Evolutionary conservation across 2,113 vertebrate species (phyloP).

Genomic region (Oryzias woworae): DNA sequence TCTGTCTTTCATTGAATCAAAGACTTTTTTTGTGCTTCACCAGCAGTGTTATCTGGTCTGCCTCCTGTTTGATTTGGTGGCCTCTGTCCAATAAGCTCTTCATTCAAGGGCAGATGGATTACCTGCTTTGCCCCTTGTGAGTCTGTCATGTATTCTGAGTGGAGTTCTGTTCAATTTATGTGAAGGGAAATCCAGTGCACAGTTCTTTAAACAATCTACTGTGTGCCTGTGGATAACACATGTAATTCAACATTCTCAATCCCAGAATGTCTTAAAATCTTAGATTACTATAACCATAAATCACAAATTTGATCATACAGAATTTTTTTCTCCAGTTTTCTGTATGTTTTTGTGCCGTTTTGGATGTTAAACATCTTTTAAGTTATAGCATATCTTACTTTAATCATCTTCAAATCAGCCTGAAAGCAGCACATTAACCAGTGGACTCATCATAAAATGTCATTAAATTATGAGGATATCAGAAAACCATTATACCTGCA

Average conservation of each 20-base stretch:
- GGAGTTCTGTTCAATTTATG: conserved; percentile 5
- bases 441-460: background rate
- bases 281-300: too few species aligned
- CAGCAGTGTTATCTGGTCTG: conserved; percentile 4
- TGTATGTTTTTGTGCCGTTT: too few species aligned
- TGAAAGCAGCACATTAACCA: background rate
- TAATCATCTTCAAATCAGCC: background rate
- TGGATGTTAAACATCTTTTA: too few species aligned
- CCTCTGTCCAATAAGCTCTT: conserved; percentile 7
- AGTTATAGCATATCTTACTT: background rate
- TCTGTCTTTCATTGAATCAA: background rate
- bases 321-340: too few species aligned
- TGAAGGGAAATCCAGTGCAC: background rate
- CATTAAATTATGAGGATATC: background rate
- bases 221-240: too few species aligned
- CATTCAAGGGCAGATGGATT: background rate
- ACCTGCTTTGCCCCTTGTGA: conserved; percentile 20
- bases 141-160: background rate
- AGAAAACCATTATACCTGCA: conserved; percentile 38
- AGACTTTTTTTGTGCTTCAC: background rate
- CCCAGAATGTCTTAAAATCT: too few species aligned
- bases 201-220: background rate
- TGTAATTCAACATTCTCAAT: too few species aligned
- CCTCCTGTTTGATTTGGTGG: conserved; percentile 15
- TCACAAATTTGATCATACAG: too few species aligned